Conservation (phyloP, 1,140 invertebrate genomes). For the Elymnias hypermnestra region DNA sequence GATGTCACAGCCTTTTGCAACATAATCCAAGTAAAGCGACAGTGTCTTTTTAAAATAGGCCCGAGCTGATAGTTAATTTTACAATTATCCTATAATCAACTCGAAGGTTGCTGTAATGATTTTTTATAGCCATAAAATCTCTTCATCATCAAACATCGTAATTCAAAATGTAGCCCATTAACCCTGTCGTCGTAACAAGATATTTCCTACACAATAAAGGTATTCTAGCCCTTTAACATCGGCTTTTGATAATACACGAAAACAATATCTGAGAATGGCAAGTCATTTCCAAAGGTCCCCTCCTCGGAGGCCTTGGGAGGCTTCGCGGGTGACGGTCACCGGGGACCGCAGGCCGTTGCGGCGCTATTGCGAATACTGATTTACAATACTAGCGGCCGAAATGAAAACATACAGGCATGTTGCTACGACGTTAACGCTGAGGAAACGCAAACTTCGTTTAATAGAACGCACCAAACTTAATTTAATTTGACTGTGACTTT, state of each 20-base stretch:
- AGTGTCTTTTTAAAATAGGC: too few species aligned
- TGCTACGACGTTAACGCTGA: too few species aligned
- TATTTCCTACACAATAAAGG: constrained; percentile 7
- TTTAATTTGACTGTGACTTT: too few species aligned
- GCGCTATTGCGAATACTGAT: constrained; percentile 35
- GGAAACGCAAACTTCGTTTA: too few species aligned
- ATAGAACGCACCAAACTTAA: too few species aligned
- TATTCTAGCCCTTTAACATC: constrained; percentile 4
- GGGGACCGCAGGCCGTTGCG: constrained; percentile 21
- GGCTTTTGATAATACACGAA: constrained; percentile 16
- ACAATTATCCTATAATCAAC: too few species aligned
- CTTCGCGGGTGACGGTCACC: constrained; percentile 23
- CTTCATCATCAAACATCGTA: too few species aligned
- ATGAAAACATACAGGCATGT: constrained; percentile 20
- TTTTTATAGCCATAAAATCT: too few species aligned
- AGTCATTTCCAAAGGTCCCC: constrained; percentile 4
- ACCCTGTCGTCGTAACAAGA: background rate
- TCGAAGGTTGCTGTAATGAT: too few species aligned
- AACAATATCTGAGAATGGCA: constrained; percentile 14
- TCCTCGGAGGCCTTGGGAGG: background rate
- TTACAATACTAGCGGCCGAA: constrained; percentile 27
- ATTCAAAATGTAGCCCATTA: background rate
- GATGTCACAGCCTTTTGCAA: too few species aligned
- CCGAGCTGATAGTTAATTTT: too few species aligned
- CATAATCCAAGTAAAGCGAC: too few species aligned